phyloP scores from a whole-genome alignment of 37 sponge, comb jelly and placozoan genomes.

The Ephydatia muelleri region DNA sequence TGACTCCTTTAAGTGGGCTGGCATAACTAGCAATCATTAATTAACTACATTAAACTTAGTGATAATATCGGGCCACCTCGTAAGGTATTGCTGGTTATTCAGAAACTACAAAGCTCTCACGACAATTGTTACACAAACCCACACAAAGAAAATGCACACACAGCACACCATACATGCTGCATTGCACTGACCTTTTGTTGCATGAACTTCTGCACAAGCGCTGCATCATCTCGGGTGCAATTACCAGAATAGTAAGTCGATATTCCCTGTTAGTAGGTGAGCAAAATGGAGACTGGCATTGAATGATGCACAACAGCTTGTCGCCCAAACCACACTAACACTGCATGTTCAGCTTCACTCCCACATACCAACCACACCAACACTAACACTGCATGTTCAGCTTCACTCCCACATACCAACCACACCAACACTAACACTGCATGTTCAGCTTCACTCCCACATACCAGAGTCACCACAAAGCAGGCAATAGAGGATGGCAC shows the following conservation, averaged over 20 bases:
- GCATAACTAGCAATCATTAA: no score
- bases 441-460: no score
- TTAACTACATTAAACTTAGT: no score
- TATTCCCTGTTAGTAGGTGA: slow-evolving; percentile 67
- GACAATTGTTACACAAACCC: no score
- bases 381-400: neutral
- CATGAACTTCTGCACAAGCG: slow-evolving; percentile 87
- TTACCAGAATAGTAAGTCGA: slow-evolving; percentile 89
- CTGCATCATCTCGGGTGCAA: slow-evolving; percentile 65
- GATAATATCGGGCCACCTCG: no score
- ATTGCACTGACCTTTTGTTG: slow-evolving; percentile 70
- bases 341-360: neutral
- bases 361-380: neutral
- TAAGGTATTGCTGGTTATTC: no score
- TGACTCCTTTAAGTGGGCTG: no score
- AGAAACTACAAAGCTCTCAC: no score
- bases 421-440: neutral
- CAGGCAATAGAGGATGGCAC: neutral
- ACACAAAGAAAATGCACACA: no score
- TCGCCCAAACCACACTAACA: no score
- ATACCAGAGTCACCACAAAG: neutral
- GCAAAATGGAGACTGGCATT: neutral
- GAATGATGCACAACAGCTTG: no score
- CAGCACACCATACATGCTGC: neutral
- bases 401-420: neutral